Percentiles rank a stretch among this genome's conserved stretches.
These are phyloP conservation scores for Catharus minimus DNA, from an alignment of 2,113 vertebrate genomes.

Conservation along the genomic window DNA sequence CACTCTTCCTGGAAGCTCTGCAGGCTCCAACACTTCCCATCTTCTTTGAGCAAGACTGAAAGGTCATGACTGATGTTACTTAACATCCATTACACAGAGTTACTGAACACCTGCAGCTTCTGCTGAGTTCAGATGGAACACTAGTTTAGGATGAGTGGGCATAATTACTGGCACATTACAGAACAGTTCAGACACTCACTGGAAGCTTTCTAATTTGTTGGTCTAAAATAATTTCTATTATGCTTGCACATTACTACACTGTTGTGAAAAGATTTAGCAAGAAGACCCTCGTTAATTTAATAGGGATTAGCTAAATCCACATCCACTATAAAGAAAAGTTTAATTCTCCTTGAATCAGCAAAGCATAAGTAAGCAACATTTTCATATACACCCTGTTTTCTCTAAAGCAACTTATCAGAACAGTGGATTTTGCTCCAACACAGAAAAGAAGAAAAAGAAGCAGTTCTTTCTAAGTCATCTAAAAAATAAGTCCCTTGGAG, in stretches of 20 bases:
- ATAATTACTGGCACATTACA: background rate
- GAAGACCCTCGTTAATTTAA: background rate
- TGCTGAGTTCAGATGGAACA: background rate
- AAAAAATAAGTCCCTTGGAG: background rate
- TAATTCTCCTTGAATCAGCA: background rate
- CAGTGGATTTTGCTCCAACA: background rate
- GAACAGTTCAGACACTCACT: background rate
- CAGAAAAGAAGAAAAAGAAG: background rate
- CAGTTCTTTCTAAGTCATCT: background rate
- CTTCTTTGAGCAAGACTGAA: background rate
- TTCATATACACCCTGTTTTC: background rate
- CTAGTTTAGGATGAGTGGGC: background rate
- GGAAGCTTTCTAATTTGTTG: background rate
- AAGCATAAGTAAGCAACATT: background rate
- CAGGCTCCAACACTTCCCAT: background rate
- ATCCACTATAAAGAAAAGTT: background rate
- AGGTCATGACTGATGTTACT: background rate
- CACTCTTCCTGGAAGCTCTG: background rate
- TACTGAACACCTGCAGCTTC: background rate
- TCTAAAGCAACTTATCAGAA: background rate
- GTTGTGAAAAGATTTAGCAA: background rate
- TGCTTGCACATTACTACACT: background rate
- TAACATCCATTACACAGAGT: background rate
- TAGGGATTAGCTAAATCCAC: background rate
- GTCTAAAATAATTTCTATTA: background rate